Conservation (phyloP, 2,797 vertebrate genomes). For the Cryptoblepharus egeriae region DNA sequence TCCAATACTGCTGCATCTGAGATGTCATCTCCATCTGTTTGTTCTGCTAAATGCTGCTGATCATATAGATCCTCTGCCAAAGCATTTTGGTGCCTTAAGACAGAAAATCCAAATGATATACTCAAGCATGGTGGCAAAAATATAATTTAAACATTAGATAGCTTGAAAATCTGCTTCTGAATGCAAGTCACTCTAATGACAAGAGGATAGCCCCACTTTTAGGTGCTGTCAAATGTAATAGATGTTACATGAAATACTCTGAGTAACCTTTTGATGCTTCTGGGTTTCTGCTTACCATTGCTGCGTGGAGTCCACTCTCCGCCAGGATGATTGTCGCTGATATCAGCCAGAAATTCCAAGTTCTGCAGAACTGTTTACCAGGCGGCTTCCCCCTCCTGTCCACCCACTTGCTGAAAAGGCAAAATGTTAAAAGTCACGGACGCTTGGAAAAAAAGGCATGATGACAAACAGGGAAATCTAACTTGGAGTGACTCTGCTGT, state of each 20-base stretch:
- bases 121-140: neutral
- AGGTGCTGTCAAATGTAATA: neutral
- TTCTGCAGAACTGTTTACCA: slow-evolving; percentile 20
- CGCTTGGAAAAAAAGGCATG: neutral
- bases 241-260: neutral
- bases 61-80: neutral
- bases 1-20: neutral
- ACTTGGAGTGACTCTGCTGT: neutral
- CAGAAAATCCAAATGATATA: neutral
- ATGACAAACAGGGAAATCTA: neutral
- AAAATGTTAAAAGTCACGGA: slow-evolving; percentile 27
- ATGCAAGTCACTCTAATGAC: neutral
- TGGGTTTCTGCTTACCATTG: slow-evolving; percentile 3
- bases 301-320: neutral
- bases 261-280: neutral
- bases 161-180: neutral
- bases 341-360: slow-evolving; percentile 3
- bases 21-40: neutral
- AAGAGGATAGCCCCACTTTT: neutral
- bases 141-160: no score
- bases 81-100: neutral
- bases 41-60: neutral
- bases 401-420: slow-evolving; percentile 21
- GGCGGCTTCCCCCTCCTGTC: neutral
- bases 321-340: neutral